Base-by-base conservation (phyloP, 2,888 invertebrate genomes). In the Thereva unica region DNA sequence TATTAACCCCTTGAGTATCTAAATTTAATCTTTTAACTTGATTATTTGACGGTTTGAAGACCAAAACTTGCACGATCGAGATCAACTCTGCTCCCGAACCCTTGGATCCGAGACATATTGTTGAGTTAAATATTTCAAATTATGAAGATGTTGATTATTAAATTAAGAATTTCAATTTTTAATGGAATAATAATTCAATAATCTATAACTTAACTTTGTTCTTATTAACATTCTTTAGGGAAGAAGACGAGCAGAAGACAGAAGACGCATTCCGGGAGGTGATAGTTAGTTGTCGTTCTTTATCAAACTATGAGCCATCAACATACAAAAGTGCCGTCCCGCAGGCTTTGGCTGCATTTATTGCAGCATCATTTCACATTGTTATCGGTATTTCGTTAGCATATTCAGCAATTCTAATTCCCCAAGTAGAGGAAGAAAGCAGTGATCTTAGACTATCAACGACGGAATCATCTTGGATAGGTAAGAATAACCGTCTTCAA, bases 371-470 rank as follows among this genome's bases (percentile, higher is more conserved):
- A 35, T 85, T 84, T 74, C 86, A 86, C 74, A 81, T 86, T 70
- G 84, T 83, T n/a, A 85, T 86, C 34, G 86, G 86, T 4, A 79
- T 86, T 12, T 82, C 84, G 35, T 81, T 86, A 74, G 85, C 85
- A 3, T 86, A 82, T 75, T 85, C 85, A 3, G 85, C 85, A 1
- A 84, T 85, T 66, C 76, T 86, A 65, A 79, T 85, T 69, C 85
- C 85, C 41, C 83, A 84, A 70, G 56, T 71, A 73, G 71, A 72
- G 57, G 61, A 38, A 9, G 45, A 49, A 35, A 64, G 59, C 12
- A 71, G 69, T 65, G 70, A 70, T 66, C 9, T 47, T 4, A 68
- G 57, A 64, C 52, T 78, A 6, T 80, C 82, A 2, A 75, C 76
- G 71, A 70, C 73, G 1, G 77, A 84, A 75, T 81, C 82, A 59